These are phyloP conservation scores for Fukomys damarensis DNA, from an alignment of 2,113 vertebrate genomes.

Conservation along the genomic window DNA sequence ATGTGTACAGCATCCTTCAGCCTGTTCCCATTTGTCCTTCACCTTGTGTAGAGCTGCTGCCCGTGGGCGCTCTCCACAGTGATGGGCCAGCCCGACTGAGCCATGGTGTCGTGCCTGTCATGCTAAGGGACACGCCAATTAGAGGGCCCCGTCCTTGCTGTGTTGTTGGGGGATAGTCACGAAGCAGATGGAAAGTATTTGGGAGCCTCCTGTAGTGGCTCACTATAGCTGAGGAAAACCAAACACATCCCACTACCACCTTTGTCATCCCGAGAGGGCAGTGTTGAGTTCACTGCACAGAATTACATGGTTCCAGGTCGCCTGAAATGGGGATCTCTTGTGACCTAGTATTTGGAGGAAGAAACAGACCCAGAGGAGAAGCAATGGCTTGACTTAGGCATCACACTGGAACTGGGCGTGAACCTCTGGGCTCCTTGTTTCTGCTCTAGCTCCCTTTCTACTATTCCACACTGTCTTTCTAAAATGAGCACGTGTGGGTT, in stretches of 20 bases:
- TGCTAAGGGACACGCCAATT: not conserved
- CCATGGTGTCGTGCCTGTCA: rapidly evolving
- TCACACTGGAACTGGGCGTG: not conserved
- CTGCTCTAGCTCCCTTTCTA: not conserved
- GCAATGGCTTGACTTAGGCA: not conserved
- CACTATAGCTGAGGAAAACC: not conserved
- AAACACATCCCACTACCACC: not conserved
- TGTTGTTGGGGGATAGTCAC: not conserved
- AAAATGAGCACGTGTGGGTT: not conserved
- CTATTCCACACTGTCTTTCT: not conserved
- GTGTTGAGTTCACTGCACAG: rapidly evolving
- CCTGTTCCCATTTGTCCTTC: not conserved
- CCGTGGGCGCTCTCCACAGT: not conserved
- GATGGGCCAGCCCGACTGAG: not conserved
- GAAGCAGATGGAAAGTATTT: not conserved
- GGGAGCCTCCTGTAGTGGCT: not conserved
- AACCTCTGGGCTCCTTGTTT: not conserved
- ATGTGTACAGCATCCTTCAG: rapidly evolving
- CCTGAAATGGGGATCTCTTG: not conserved
- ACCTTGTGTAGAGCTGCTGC: not conserved
- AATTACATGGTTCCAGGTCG: not conserved
- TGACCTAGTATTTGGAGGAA: not conserved
- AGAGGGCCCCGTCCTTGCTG: not conserved
- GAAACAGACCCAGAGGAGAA: not conserved
- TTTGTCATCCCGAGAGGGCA: not conserved